Evolutionary conservation across 2,113 vertebrate species (phyloP), one percentile per base, ranked within the genome.

Genomic region (Epinephelus cyanopodus): DNA sequence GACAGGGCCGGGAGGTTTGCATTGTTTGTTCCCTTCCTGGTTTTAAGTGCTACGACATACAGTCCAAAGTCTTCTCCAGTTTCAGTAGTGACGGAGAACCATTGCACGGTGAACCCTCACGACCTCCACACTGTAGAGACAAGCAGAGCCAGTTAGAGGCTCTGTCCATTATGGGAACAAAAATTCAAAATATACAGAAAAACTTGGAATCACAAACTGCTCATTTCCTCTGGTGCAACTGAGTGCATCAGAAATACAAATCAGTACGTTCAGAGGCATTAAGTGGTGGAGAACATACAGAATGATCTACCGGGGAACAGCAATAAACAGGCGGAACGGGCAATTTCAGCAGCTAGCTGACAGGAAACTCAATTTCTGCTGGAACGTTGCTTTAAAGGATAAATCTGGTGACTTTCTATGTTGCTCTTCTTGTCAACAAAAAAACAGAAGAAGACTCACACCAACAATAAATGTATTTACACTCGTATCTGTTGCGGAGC

Each of bases 1-100:
- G n/a, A 33, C 52, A 6, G 15, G 29, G n/a, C 53, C 6, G 11
- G 3, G 10, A 27, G 17, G 27, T 53, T 64, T 58, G 62, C 50
- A 76, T 47, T 45, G 54, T n/a, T 78, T 82, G 25, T 21, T 64
- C 54, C 39, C 66, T 47, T 77, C 25, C 33, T 68, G n/a, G 21
- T 42, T 57, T 66, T 76, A 67, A 81, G 83, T 81, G 78, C 83
- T 81, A 72, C 75, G 27, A 62, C 74, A 25, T 25, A 82, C 67
- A 72, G 62, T 61, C 70, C 25, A 76, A 10, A 53, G 65, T 33
- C 48, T 61, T 39, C 53, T 60, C 57, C 5, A 29, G 48, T 19
- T 19, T 60, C 62, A 52, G 74, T 23, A 4, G 58, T 11, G 48
- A 63, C 5, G 15, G 25, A 74, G 69, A 74, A 63, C 25, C 76